Evolutionary conservation across 2,113 vertebrate genomes (phyloP), one percentile per base, ranked within the genome.

Genomic region (Phaetusa simplex): DNA sequence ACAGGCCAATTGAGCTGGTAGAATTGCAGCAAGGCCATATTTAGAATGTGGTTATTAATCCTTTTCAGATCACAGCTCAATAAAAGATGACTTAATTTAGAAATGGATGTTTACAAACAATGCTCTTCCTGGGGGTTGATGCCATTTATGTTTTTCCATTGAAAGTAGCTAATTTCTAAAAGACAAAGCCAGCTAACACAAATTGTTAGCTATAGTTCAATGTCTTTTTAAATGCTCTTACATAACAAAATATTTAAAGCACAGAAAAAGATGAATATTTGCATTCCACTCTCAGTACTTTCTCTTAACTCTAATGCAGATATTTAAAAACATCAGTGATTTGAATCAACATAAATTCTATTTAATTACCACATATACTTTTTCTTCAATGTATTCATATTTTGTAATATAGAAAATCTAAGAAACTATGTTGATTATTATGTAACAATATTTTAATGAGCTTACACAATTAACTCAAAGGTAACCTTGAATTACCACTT

Each of bases 91-190:
- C 22, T 88, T 71, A 52, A 62, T 93, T 86, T 86, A 83, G 42
- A 91, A 96, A 86, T 62, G 29, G 22, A 76, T 74, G 34, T 45
- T 91, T 86, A 84, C 34, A 91, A 93, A 74, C 24, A 70, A 43
- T 17, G 26, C 8, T 3, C 18, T 95, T 94, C 26, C 56, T 64
- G 40, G 30, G 40, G 89, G 11, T 20, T 61, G 34, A 91, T 70
- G 79, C 3, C 38, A 82, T 67, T 77, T 66, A 78, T 61, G 49
- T 32, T 90, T 83, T 73, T 56, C 55, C 42, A 65, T 11, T 87
- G 62, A 95, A 95, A 86, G 86, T 5, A 77, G 10, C 13, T 59
- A 17, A 78, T 82, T 93, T 96, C 43, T 86, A 72, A 84, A 96
- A 78, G 34, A 36, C 4, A 1, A 90, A 94, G 82, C n/a, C 32